Conservation (phyloP, 2,888 invertebrate species). For the Psylliodes chrysocephalus region DNA sequence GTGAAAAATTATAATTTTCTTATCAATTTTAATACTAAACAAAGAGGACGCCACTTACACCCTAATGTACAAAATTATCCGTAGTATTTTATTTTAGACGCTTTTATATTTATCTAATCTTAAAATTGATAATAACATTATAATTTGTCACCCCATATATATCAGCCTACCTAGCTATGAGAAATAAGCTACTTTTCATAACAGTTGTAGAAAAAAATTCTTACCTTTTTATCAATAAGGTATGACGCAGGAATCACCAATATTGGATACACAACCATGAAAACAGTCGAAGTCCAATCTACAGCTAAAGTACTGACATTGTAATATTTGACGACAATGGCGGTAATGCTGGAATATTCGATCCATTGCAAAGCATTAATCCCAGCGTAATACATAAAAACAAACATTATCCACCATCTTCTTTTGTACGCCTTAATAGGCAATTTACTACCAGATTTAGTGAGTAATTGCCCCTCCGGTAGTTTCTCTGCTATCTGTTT, state of each 20-base stretch:
- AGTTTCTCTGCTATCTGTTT: background rate
- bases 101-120: no score
- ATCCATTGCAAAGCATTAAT: constrained; percentile 96
- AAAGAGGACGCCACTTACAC: no score
- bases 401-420: constrained; percentile 83
- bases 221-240: constrained; percentile 90
- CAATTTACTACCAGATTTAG: constrained; percentile 7
- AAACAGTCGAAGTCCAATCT: constrained; percentile 97
- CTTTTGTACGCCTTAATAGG: constrained; percentile 72
- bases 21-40: no score
- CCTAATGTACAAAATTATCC: no score
- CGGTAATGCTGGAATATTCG: constrained; percentile 90
- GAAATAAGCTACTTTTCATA: no score
- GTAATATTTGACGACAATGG: constrained; percentile 82
- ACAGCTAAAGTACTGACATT: constrained; percentile 76
- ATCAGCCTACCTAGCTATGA: no score
- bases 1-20: no score
- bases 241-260: constrained; percentile 95
- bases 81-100: no score
- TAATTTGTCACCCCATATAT: no score
- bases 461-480: constrained; percentile 25
- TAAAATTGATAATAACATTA: no score
- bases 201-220: no score
- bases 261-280: constrained; percentile 94
- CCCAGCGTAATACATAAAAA: constrained; percentile 89